Base-by-base conservation (phyloP, 2,888 invertebrate species). In the Chaetoderma sp. region DNA sequence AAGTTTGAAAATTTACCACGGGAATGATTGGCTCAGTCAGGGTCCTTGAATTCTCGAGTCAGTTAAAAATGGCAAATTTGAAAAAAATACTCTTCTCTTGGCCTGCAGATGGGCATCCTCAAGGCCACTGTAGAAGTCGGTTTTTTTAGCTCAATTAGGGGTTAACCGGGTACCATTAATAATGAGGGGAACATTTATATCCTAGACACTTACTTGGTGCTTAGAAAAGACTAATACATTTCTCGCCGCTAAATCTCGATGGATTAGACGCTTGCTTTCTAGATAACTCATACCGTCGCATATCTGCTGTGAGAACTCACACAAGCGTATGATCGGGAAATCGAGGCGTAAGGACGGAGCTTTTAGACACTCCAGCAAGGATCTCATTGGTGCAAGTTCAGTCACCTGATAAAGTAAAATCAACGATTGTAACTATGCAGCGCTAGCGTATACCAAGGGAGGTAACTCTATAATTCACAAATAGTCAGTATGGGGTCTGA, bases 221-320 rank as follows among this genome's bases (percentile, higher is more conserved):
- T 95, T 95, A 67, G 93, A 94, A 88, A 98, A 98, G 0, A 99
- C 98, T 77, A 99, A 90, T 78, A 99, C 97, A 88, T 99, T 99
- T 76, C 98, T 90, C 32, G 98, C 98, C 2, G 98, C 98, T 82
- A 99, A 90, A 88, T 99, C 98, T 78, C 98, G 91, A 88, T 99
- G 98, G 83, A 99, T 98, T 80, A 99, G 91, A 86, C 98, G 91
- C 88, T 97, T 96, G 70, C 92, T 92, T 88, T 98, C 98, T 75
- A 99, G 89, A 88, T 98, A 99, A 85, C 93, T 92, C 98, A 99
- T 99, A 58, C 98, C 99, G 88, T 95, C 94, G 87, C 95, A 95
- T 59, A 98, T 96, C 88, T 98, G 97, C 83, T 94, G 91, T 39
- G 96, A 94, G 87, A 98, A 98, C 87, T 95, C 94, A 88, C 96